Percentiles rank a stretch among this genome's conserved stretches.
Evolutionary conservation across 2,888 invertebrate species (phyloP).

Genomic region (Ditylenchus weischeri): DNA sequence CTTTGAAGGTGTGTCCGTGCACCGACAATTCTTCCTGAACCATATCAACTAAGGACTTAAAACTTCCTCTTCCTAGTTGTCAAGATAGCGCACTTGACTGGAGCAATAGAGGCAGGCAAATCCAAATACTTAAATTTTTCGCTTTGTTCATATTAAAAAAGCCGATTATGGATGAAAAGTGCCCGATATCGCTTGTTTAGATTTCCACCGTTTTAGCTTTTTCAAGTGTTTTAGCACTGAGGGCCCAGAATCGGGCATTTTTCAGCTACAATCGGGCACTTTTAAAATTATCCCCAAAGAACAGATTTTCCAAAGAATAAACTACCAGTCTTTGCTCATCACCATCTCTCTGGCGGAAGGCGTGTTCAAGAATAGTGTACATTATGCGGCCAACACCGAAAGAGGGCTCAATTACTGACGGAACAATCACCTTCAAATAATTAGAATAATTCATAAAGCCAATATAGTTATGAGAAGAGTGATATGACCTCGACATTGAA

Average conservation of each 20-base stretch:
- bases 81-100: slow-evolving; percentile 91
- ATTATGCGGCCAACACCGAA: slow-evolving; percentile 96
- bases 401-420: slow-evolving; percentile 97
- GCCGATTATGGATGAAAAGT: too few relatives aligned
- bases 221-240: background rate
- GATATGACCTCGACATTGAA: slow-evolving; percentile 68
- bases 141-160: too few relatives aligned
- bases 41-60: slow-evolving; percentile 74
- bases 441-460: too few relatives aligned
- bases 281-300: too few relatives aligned
- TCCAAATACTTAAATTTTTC: slow-evolving; percentile 72
- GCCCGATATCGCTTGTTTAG: too few relatives aligned
- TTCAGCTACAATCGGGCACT: too few relatives aligned
- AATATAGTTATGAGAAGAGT: too few relatives aligned
- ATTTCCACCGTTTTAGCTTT: background rate
- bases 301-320: background rate
- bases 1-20: slow-evolving; percentile 76
- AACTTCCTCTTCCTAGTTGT: slow-evolving; percentile 83
- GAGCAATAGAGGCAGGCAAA: slow-evolving; percentile 84
- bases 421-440: slow-evolving; percentile 72
- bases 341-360: slow-evolving; percentile 82
- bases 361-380: slow-evolving; percentile 92
- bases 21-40: slow-evolving; percentile 66
- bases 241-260: too few relatives aligned
- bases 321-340: slow-evolving; percentile 85